Percentiles rank a stretch among this genome's conserved stretches.
Conservation (phyloP, 2,113 vertebrate species). For the Lutjanus erythropterus region DNA sequence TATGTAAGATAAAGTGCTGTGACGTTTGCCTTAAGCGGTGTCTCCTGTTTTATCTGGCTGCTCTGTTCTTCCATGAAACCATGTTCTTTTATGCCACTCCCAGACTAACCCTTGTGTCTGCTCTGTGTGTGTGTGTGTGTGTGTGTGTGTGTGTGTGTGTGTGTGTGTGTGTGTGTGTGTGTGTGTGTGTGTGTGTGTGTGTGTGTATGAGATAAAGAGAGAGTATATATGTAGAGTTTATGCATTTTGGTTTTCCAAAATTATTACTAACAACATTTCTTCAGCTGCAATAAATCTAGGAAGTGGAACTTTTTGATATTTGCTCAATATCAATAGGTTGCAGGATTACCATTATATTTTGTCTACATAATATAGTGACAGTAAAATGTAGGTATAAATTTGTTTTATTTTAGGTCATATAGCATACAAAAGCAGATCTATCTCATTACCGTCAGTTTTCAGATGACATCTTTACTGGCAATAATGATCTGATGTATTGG, state of each 20-base stretch:
- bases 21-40: constrained; percentile 7
- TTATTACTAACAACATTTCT: neutral
- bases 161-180: no score
- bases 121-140: constrained; percentile 22
- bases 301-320: no score
- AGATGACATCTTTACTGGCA: no score
- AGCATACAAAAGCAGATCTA: no score
- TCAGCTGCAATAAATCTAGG: neutral
- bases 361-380: neutral
- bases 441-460: no score
- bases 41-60: constrained; percentile 19
- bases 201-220: no score
- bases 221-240: neutral
- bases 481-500: constrained; percentile 1
- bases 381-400: neutral
- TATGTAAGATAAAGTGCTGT: constrained; percentile 1
- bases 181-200: neutral
- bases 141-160: neutral
- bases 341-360: neutral
- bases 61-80: constrained; percentile 23
- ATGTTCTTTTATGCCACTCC: constrained; percentile 32
- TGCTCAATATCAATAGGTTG: no score
- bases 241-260: neutral
- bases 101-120: neutral
- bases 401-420: neutral